A percentile compares a stretch with the other conserved stretches of the same genome.
These are phyloP conservation scores for Callospermophilus lateralis DNA, from an alignment of 2,113 vertebrate genomes.

Conservation along the genomic window DNA sequence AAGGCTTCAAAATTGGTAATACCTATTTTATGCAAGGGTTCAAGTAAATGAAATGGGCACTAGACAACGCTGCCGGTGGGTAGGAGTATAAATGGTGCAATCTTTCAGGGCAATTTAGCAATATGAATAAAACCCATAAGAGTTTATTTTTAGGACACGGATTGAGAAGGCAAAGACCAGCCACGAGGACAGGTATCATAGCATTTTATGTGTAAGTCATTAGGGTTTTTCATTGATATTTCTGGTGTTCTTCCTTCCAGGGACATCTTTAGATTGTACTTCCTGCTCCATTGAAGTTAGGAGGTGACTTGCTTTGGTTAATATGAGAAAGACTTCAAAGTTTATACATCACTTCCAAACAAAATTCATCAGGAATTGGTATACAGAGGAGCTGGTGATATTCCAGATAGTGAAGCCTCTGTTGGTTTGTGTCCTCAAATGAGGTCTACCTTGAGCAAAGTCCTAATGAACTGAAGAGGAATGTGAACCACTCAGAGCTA, in stretches of 20 bases:
- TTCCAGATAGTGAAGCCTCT: neutral
- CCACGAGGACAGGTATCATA: neutral
- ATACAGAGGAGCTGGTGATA: neutral
- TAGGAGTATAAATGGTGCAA: neutral
- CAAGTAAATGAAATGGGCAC: neutral
- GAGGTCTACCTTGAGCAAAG: neutral
- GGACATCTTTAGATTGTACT: neutral
- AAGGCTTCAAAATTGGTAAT: neutral
- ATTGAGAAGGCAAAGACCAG: neutral
- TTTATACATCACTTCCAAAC: neutral
- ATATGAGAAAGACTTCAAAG: neutral
- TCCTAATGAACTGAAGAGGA: neutral
- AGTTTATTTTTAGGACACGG: conserved; percentile 9
- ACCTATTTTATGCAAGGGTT: neutral
- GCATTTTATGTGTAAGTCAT: neutral
- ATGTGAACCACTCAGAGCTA: neutral
- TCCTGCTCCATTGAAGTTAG: neutral
- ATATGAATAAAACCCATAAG: neutral
- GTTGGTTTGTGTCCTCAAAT: neutral
- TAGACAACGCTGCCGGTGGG: too few relatives aligned
- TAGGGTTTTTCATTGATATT: neutral
- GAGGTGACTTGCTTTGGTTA: neutral
- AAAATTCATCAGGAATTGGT: neutral
- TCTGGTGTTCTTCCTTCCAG: neutral
- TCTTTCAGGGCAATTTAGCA: neutral